Evolutionary conservation across 2,888 invertebrate genomes (phyloP).

Genomic region (Apomyelois bistriatella): DNA sequence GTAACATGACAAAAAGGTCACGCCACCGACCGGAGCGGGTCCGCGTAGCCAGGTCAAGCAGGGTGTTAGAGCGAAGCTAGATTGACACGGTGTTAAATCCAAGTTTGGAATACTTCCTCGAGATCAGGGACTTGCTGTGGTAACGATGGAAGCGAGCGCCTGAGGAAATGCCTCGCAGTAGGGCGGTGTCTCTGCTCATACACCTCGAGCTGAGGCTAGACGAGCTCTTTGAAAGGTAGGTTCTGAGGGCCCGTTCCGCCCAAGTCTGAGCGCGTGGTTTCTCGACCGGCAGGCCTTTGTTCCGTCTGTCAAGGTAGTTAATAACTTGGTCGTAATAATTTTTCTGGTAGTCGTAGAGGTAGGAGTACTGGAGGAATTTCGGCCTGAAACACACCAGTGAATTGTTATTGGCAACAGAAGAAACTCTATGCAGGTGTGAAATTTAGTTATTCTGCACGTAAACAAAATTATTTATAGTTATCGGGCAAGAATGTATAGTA

Average conservation of each 20-base stretch:
- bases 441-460: neutral
- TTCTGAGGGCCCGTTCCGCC: constrained; percentile 89
- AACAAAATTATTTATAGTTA: constrained; percentile 9
- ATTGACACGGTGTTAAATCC: constrained; percentile 74
- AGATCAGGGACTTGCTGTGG: constrained; percentile 87
- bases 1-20: constrained; percentile 74
- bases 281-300: constrained; percentile 84
- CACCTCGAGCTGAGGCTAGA: constrained; percentile 82
- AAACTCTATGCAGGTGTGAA: neutral
- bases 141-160: constrained; percentile 86
- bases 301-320: constrained; percentile 88
- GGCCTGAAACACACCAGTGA: constrained; percentile 78
- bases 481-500: neutral
- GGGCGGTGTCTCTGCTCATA: constrained; percentile 77
- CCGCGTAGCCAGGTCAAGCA: constrained; percentile 70
- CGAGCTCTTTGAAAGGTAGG: constrained; percentile 83
- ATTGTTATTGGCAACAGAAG: constrained; percentile 8
- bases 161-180: constrained; percentile 82
- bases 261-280: constrained; percentile 90
- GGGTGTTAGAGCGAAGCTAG: constrained; percentile 73
- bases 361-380: constrained; percentile 89
- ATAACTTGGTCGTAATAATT: constrained; percentile 94
- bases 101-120: constrained; percentile 84
- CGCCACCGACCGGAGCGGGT: constrained; percentile 49
- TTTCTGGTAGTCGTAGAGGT: constrained; percentile 90